Base-by-base conservation (phyloP, 2,113 vertebrate species). In the Pelusios castaneus region DNA sequence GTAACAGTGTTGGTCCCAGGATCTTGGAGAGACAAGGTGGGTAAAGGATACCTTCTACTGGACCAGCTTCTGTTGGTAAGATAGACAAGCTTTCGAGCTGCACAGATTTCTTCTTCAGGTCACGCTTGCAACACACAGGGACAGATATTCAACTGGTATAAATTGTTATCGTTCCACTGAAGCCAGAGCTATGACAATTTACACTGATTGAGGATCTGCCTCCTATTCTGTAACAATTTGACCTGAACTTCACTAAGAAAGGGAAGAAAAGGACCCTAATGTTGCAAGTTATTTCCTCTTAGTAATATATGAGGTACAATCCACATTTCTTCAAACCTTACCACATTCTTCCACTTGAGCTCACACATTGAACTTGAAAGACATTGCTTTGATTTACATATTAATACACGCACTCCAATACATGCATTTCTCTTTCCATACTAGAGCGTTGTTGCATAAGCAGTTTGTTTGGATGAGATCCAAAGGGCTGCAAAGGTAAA, bases 351-450 rank as follows among this genome's bases (percentile, higher is more conserved):
- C 24, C 38, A 75, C 22, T 41, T 75, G 19, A 75, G 24, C 43
- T 27, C 70, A 43, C 41, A 27, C 5, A 10, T 25, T 43, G 41
- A 22, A 25, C 24, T 75, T 43, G 10, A 75, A 43, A 75, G 47
- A 89, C 3, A 0, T 6, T 79, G 76, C 67, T 80, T 14, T 58
- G 38, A 67, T 19, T 10, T 17, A n/a, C 34, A 24, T 1, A 22
- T 4, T 9, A 89, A 24, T 2, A 31, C 0, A 0, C 9, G 25
- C 24, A 78, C 41, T 1, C 31, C 83, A 80, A 47, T 16, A 82
- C 77, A 63, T 6, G 77, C 45, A 24, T 82, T 88, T 79, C 86
- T 83, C 76, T 88, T 91, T 76, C 75, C 81, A 43, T 43, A 49
- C 1, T 38, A 92, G 89, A 92, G 60, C 29, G 29, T 25, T 13